Conservation (phyloP, 2,888 invertebrate species). For the Heteromyza rotundicornis region DNA sequence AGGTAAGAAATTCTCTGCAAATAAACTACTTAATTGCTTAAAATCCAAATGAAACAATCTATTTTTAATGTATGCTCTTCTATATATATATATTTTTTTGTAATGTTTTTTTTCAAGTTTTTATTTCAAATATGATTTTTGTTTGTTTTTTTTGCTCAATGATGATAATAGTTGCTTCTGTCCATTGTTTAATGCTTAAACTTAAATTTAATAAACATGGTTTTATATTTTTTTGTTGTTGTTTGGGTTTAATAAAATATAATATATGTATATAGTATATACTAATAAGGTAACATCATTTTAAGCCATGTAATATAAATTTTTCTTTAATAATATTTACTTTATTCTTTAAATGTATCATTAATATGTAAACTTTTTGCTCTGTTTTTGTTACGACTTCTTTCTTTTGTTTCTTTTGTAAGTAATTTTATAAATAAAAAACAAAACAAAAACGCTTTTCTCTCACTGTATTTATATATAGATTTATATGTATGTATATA, state of each 20-base stretch:
- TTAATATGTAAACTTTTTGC: constrained; percentile 25
- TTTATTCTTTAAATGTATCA: constrained; percentile 17
- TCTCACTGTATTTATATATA: constrained; percentile 15
- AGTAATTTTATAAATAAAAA: constrained; percentile 14
- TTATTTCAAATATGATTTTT: not conserved
- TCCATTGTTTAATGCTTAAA: not conserved
- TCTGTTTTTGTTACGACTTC: constrained; percentile 23
- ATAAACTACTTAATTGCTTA: no score
- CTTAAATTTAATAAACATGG: not conserved
- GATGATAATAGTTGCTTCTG: not conserved
- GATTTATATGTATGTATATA: constrained; percentile 25
- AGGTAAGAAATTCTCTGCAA: no score
- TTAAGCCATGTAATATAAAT: constrained; percentile 10
- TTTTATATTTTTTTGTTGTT: not conserved
- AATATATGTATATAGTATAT: constrained; percentile 6
- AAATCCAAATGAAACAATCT: no score
- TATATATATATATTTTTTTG: not conserved
- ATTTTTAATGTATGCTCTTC: not conserved
- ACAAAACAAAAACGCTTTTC: constrained; percentile 28
- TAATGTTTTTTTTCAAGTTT: not conserved
- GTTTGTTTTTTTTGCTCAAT: not conserved
- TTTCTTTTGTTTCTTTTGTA: constrained; percentile 12
- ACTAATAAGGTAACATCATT: constrained; percentile 31
- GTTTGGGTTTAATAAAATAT: constrained; percentile 1
- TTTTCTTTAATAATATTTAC: constrained; percentile 22